phyloP scores from a whole-genome alignment of 2,797 vertebrate genomes.

The Geotrypetes seraphini region DNA sequence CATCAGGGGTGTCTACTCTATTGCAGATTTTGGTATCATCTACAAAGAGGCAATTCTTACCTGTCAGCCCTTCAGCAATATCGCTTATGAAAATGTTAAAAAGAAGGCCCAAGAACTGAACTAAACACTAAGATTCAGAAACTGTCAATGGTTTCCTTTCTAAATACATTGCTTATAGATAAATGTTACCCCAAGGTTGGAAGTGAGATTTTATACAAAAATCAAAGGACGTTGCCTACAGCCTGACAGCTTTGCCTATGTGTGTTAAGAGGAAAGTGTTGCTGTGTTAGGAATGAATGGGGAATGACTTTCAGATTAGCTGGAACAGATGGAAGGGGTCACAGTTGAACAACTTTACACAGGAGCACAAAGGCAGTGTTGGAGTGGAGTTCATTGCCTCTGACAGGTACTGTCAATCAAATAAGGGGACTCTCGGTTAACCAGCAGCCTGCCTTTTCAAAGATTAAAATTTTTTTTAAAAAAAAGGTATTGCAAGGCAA shows the following conservation, averaged over 20 bases:
- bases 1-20: too few species aligned
- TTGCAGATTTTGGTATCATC: too few species aligned
- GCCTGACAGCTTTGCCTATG: slow-evolving; percentile 60
- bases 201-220: slow-evolving; percentile 33
- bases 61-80: too few species aligned
- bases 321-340: slow-evolving; percentile 85
- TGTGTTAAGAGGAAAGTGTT: slow-evolving; percentile 68
- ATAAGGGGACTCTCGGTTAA: slow-evolving; percentile 38
- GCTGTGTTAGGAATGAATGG: slow-evolving; percentile 59
- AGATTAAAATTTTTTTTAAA: slow-evolving; percentile 28
- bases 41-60: too few species aligned
- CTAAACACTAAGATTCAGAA: too few species aligned
- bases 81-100: too few species aligned
- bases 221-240: slow-evolving; percentile 45
- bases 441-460: slow-evolving; percentile 48
- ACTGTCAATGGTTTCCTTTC: too few species aligned
- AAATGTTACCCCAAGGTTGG: slow-evolving; percentile 56
- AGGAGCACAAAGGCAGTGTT: slow-evolving; percentile 68
- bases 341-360: slow-evolving; percentile 82
- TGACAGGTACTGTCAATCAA: slow-evolving; percentile 79
- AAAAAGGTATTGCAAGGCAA: slow-evolving; percentile 37
- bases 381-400: slow-evolving; percentile 77
- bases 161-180: too few species aligned
- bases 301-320: slow-evolving; percentile 77
- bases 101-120: too few species aligned